A percentile compares a stretch with the other conserved stretches of the same genome.
phyloP scores from a whole-genome alignment of 2,888 invertebrate species.

The Mesorhabditis spiculigera region DNA sequence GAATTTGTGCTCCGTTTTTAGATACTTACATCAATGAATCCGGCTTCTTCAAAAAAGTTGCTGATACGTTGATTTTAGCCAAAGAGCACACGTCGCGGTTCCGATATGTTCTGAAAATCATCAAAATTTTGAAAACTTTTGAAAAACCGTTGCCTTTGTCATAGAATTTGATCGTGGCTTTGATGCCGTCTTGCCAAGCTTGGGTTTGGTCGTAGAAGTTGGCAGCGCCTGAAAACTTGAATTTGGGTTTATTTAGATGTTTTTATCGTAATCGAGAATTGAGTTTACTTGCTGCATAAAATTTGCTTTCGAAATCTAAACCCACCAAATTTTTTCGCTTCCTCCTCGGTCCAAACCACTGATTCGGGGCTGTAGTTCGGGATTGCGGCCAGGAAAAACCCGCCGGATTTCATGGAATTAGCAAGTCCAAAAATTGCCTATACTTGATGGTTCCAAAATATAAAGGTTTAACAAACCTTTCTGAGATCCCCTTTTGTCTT shows the following conservation, averaged over 20 bases:
- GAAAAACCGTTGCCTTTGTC: background rate
- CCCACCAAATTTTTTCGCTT: background rate
- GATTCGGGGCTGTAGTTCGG: background rate
- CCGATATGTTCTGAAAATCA: background rate
- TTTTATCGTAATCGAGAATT: background rate
- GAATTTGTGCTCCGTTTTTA: background rate
- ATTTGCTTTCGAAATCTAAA: background rate
- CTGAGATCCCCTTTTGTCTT: background rate
- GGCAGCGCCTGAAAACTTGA: background rate
- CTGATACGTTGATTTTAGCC: background rate
- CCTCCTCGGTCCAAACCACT: background rate
- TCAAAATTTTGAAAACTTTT: background rate
- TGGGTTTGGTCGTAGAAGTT: background rate
- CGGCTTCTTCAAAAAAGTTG: constrained; percentile 1
- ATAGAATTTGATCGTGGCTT: background rate
- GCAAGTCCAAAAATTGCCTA: background rate
- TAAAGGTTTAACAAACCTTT: too few relatives aligned
- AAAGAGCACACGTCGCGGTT: background rate
- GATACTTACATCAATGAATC: background rate
- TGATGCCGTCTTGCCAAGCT: background rate
- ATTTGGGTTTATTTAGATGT: background rate
- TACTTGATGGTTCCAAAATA: too few relatives aligned
- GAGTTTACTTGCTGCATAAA: background rate
- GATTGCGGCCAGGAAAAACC: background rate
- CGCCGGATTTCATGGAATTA: background rate